Conservation (phyloP, 2,888 invertebrate species). For the Conus canariensis region DNA sequence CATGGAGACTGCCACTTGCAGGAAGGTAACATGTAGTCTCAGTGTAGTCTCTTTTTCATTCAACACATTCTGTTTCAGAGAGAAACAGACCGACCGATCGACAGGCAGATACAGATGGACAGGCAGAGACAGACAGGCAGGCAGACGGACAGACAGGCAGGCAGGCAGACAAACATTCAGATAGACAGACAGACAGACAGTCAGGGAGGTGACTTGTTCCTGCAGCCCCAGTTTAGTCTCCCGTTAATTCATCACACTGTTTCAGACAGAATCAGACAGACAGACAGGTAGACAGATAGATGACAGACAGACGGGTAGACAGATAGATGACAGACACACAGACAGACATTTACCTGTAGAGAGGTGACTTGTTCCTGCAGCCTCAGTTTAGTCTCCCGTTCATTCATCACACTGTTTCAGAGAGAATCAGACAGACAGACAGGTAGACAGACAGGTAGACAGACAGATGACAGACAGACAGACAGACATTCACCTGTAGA, state of each 20-base stretch:
- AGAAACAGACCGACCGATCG: too few species aligned
- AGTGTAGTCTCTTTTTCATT: too few species aligned
- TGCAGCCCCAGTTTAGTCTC: conserved; percentile 68
- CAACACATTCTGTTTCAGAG: too few species aligned
- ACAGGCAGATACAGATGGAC: too few species aligned
- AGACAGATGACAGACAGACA: neutral
- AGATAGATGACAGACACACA: conserved; percentile 2
- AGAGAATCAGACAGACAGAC: conserved; percentile 49
- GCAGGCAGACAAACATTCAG: too few species aligned
- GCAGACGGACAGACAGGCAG: too few species aligned
- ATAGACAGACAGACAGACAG: conserved; percentile 20
- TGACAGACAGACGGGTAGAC: neutral
- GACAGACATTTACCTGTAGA: conserved; percentile 41
- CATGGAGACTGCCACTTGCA: too few species aligned
- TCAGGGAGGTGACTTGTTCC: conserved; percentile 61
- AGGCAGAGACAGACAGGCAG: too few species aligned
- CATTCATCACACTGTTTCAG: conserved; percentile 66
- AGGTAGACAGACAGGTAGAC: neutral
- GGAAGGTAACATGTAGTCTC: too few species aligned
- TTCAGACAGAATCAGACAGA: conserved; percentile 55
- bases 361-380: conserved; percentile 64
- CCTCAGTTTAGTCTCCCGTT: conserved; percentile 68
- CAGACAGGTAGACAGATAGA: neutral
- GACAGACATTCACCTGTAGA: conserved; percentile 59
- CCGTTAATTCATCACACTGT: conserved; percentile 68